Percentiles rank a stretch among this genome's conserved stretches.
Conservation (phyloP, 1,140 invertebrate species). For the Dolichoris vasculosae region DNA sequence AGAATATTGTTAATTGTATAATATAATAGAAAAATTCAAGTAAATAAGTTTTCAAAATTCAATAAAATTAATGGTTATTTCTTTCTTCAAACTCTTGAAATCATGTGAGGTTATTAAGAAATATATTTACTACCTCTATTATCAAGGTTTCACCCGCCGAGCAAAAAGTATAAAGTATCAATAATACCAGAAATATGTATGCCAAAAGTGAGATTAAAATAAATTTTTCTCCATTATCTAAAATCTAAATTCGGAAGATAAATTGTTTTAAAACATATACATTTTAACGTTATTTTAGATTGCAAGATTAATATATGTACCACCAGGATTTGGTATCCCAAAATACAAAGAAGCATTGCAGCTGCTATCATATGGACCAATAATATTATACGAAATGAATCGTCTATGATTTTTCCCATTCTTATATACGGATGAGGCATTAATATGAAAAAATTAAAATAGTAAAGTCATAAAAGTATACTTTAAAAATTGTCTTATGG, state of each 20-base stretch:
- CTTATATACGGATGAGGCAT: conserved; percentile 40
- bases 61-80: too few species aligned
- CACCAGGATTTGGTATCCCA: conserved; percentile 66
- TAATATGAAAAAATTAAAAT: too few species aligned
- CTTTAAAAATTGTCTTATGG: neutral
- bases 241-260: conserved; percentile 54
- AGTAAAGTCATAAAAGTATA: neutral
- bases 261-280: neutral
- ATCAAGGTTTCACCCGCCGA: conserved; percentile 62
- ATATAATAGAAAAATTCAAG: too few species aligned
- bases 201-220: conserved; percentile 60
- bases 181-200: conserved; percentile 62
- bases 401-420: conserved; percentile 60
- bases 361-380: conserved; percentile 62
- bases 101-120: neutral
- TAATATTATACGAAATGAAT: conserved; percentile 62
- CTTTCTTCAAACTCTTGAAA: neutral
- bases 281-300: neutral
- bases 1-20: neutral
- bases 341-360: conserved; percentile 62
- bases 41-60: too few species aligned
- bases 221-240: conserved; percentile 57
- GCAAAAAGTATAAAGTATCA: conserved; percentile 62
- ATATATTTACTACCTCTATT: conserved; percentile 59
- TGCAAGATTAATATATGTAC: conserved; percentile 49